phyloP scores from a whole-genome alignment of 2,113 vertebrate species.

The Antidorcas marsupialis region DNA sequence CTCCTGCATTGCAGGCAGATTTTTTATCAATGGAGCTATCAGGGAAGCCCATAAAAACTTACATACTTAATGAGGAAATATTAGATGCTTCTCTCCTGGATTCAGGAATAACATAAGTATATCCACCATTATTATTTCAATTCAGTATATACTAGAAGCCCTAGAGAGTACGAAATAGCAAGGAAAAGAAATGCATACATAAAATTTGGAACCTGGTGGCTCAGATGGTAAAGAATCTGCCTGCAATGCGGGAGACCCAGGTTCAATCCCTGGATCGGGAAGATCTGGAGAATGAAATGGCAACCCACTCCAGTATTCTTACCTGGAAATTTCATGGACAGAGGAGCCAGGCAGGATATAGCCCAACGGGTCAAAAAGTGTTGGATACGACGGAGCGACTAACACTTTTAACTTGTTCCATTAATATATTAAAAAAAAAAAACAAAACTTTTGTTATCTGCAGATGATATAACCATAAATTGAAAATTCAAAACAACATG shows the following conservation, averaged over 20 bases:
- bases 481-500: background rate
- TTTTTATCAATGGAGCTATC: background rate
- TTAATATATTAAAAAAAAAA: background rate
- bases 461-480: background rate
- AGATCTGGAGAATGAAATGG: background rate
- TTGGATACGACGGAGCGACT: background rate
- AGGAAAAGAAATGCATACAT: background rate
- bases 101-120: background rate
- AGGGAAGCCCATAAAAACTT: background rate
- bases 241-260: background rate
- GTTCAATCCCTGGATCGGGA: rapidly evolving
- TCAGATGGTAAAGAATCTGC: background rate
- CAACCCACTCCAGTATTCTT: background rate
- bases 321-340: background rate
- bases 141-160: background rate
- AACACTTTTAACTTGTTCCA: background rate
- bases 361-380: background rate
- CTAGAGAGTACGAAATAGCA: background rate
- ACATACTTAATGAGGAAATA: background rate
- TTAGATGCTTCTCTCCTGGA: background rate
- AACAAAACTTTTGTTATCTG: background rate
- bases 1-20: background rate
- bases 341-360: background rate
- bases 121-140: background rate
- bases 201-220: background rate